Evolutionary conservation across 1,140 invertebrate species (phyloP).

Genomic region (Trachymyrmex septentrionalis): DNA sequence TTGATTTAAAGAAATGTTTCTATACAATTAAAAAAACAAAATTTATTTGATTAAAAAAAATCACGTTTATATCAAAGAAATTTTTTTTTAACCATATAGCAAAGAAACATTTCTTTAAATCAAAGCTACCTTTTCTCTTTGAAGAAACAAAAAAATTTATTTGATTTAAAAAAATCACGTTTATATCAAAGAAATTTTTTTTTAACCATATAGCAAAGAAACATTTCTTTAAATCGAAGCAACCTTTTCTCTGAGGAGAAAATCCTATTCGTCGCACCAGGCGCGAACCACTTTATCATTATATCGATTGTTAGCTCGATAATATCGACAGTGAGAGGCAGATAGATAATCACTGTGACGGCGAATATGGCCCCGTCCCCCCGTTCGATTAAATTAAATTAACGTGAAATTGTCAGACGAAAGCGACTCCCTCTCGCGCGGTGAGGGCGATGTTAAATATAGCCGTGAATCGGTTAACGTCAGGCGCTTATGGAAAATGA

Average conservation of each 20-base stretch:
- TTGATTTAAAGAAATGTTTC: too few species aligned
- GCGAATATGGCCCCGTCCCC: background rate
- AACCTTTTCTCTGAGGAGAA: background rate
- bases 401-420: slow-evolving; percentile 58
- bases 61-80: too few species aligned
- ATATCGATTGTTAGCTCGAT: slow-evolving; percentile 47
- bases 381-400: slow-evolving; percentile 59
- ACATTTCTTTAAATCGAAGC: too few species aligned
- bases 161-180: too few species aligned
- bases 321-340: slow-evolving; percentile 44
- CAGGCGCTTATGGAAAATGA: slow-evolving; percentile 51
- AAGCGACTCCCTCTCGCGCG: background rate
- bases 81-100: too few species aligned
- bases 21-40: too few species aligned
- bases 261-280: background rate
- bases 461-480: slow-evolving; percentile 43
- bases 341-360: slow-evolving; percentile 27
- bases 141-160: too few species aligned
- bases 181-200: too few species aligned
- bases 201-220: too few species aligned
- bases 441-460: slow-evolving; percentile 34
- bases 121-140: too few species aligned
- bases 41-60: too few species aligned
- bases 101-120: too few species aligned
- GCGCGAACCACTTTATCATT: background rate